These are phyloP conservation scores for Lasiommata megera DNA, from an alignment of 2,888 invertebrate genomes.

Conservation along the genomic window DNA sequence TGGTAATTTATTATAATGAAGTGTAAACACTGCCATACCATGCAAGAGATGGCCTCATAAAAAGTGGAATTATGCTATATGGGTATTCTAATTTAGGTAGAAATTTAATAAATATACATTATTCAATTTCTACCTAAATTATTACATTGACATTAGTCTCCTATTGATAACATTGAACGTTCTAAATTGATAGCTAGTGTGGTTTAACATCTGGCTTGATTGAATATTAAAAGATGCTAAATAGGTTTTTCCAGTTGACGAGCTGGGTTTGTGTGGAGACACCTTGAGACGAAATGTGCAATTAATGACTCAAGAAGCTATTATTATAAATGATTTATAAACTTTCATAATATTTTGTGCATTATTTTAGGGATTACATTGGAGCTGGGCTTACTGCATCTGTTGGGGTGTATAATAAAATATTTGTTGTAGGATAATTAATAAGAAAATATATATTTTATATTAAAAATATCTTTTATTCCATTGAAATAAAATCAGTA, in stretches of 20 bases:
- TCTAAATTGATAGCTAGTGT: too few relatives aligned
- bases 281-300: constrained; percentile 21
- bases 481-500: neutral
- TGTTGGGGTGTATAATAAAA: constrained; percentile 17
- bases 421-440: constrained; percentile 24
- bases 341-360: constrained; percentile 10
- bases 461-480: constrained; percentile 15
- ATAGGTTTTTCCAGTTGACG: too few relatives aligned
- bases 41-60: neutral
- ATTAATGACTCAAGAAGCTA: constrained; percentile 16
- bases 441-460: constrained; percentile 35
- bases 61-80: too few relatives aligned
- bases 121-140: too few relatives aligned
- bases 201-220: too few relatives aligned
- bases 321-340: constrained; percentile 19
- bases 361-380: constrained; percentile 22
- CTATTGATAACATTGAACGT: too few relatives aligned
- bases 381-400: constrained; percentile 31
- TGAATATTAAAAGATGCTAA: too few relatives aligned
- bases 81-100: too few relatives aligned
- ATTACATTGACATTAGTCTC: too few relatives aligned
- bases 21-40: constrained; percentile 8
- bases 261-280: too few relatives aligned
- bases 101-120: too few relatives aligned
- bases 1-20: neutral